Conservation (phyloP, 2,113 vertebrate species). For the Epinephelus fuscoguttatus region DNA sequence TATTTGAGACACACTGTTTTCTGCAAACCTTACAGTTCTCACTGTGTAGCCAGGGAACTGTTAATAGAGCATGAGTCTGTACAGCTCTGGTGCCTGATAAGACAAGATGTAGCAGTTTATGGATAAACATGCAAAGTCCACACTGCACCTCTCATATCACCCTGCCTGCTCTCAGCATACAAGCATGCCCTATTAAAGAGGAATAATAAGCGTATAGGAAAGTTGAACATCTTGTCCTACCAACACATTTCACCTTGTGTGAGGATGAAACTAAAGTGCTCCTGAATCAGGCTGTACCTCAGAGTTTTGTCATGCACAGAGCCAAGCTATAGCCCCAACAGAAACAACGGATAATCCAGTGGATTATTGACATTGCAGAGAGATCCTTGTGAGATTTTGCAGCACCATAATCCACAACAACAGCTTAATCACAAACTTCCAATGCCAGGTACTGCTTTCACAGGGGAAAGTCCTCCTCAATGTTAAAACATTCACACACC, state of each 20-base stretch:
- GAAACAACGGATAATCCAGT: constrained; percentile 69
- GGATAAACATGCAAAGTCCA: constrained; percentile 79
- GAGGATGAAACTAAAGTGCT: neutral
- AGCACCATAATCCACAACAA: constrained; percentile 64
- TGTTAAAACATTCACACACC: neutral
- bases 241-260: neutral
- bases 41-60: constrained; percentile 21
- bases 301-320: constrained; percentile 38
- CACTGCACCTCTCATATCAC: constrained; percentile 43
- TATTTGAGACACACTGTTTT: neutral
- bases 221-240: neutral
- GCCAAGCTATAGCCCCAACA: constrained; percentile 35
- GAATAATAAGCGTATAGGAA: neutral
- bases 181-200: constrained; percentile 1
- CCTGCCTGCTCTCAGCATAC: constrained; percentile 1
- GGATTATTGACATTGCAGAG: constrained; percentile 76
- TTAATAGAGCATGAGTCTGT: constrained; percentile 37
- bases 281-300: neutral
- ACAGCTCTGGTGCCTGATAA: constrained; percentile 52
- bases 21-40: neutral
- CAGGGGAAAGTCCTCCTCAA: neutral
- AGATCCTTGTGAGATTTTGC: constrained; percentile 74
- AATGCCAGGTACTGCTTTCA: neutral
- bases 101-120: constrained; percentile 32
- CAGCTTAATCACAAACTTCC: constrained; percentile 56